These are phyloP conservation scores for Drosophila anomelani DNA, from an alignment of 2,888 invertebrate species.

Conservation along the genomic window DNA sequence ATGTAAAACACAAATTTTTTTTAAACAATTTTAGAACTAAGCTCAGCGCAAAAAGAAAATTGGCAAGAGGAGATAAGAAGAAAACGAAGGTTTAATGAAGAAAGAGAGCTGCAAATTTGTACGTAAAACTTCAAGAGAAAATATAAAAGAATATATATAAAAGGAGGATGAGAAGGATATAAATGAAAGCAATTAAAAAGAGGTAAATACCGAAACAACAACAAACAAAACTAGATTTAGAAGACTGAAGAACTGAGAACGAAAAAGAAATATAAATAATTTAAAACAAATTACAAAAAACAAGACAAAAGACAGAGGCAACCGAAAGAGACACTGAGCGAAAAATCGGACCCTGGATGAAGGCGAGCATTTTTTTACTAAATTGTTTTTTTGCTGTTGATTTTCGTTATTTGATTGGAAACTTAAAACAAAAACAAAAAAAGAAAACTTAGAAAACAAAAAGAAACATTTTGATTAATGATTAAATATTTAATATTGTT, in stretches of 20 bases:
- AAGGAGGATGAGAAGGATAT: neutral
- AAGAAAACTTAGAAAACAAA: constrained; percentile 13
- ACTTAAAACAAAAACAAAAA: constrained; percentile 14
- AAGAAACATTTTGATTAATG: constrained; percentile 60
- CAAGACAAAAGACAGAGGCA: constrained; percentile 36
- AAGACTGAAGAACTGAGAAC: constrained; percentile 76
- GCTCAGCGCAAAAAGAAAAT: constrained; percentile 33
- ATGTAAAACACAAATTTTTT: constrained; percentile 73
- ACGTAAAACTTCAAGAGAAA: constrained; percentile 69
- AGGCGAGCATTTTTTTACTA: constrained; percentile 46
- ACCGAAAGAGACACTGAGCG: constrained; percentile 29
- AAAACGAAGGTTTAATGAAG: neutral
- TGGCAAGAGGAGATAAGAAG: constrained; percentile 3
- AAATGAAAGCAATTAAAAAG: constrained; percentile 59
- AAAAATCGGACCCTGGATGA: constrained; percentile 9
- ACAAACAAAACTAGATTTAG: constrained; percentile 70
- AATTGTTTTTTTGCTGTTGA: constrained; percentile 74
- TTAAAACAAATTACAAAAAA: constrained; percentile 17
- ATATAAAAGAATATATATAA: constrained; percentile 14
- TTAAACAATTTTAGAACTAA: constrained; percentile 54
- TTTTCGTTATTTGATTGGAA: constrained; percentile 72
- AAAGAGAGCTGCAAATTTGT: constrained; percentile 62
- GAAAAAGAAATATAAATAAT: constrained; percentile 15
- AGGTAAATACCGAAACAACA: constrained; percentile 52
- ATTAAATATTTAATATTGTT: constrained; percentile 64